phyloP scores from a whole-genome alignment of 2,113 vertebrate species.

The Dryoscopus gambensis region DNA sequence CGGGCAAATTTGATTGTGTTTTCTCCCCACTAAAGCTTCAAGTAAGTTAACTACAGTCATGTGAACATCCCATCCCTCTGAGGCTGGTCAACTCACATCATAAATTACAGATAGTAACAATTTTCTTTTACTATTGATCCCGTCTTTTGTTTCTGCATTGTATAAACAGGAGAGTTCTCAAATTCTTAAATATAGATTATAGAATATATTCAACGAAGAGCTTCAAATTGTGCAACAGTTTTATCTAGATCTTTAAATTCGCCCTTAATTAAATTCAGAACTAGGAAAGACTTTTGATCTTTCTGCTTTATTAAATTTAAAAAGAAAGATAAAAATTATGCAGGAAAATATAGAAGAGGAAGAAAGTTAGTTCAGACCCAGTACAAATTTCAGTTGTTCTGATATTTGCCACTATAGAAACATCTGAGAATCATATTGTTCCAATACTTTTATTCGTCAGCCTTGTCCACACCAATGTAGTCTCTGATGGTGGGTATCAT shows the following conservation, averaged over 20 bases:
- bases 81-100: not conserved
- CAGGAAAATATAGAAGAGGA: not conserved
- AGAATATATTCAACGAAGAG: not conserved
- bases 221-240: not conserved
- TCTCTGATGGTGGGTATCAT: not conserved
- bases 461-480: not conserved
- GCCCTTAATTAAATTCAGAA: not conserved
- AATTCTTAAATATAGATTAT: not conserved
- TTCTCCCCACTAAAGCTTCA: not conserved
- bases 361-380: not conserved
- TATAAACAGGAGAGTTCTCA: not conserved
- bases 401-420: not conserved
- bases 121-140: not conserved
- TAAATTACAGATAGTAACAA: not conserved
- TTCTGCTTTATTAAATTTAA: not conserved
- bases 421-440: not conserved
- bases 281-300: not conserved
- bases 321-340: not conserved
- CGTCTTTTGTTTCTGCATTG: not conserved
- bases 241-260: not conserved
- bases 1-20: not conserved
- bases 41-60: not conserved
- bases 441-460: not conserved
- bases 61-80: fast-evolving
- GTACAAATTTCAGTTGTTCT: not conserved